These are phyloP conservation scores for Camarhynchus parvulus DNA, from an alignment of 2,113 vertebrate genomes.

Conservation along the genomic window DNA sequence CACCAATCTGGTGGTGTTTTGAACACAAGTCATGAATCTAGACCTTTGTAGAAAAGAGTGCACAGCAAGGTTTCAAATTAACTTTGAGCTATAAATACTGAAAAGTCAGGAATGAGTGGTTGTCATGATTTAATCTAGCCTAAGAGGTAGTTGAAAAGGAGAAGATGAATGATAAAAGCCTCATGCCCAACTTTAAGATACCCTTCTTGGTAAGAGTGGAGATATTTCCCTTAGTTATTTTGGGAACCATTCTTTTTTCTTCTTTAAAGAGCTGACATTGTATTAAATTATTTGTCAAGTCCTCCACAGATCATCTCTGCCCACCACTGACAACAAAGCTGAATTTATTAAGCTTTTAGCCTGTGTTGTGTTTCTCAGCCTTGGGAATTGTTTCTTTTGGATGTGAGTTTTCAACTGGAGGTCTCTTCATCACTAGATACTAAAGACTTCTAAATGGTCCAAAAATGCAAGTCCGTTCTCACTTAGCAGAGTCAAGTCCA, in stretches of 20 bases:
- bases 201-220: background rate
- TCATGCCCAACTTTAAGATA: background rate
- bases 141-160: background rate
- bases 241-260: background rate
- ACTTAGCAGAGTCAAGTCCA: background rate
- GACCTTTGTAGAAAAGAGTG: background rate
- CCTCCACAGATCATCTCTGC: background rate
- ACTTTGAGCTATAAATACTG: background rate
- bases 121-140: background rate
- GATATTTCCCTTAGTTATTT: background rate
- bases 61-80: background rate
- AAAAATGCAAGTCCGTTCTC: background rate
- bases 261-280: background rate
- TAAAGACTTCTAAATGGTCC: background rate
- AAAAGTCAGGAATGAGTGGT: background rate
- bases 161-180: background rate
- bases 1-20: background rate
- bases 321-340: background rate
- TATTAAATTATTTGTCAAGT: background rate
- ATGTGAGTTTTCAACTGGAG: background rate
- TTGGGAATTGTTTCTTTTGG: background rate
- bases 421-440: background rate
- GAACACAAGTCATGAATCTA: background rate
- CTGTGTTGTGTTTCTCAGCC: background rate
- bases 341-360: background rate